These are phyloP conservation scores for Uropsilus gracilis DNA, from an alignment of 2,113 vertebrate genomes.

Conservation along the genomic window DNA sequence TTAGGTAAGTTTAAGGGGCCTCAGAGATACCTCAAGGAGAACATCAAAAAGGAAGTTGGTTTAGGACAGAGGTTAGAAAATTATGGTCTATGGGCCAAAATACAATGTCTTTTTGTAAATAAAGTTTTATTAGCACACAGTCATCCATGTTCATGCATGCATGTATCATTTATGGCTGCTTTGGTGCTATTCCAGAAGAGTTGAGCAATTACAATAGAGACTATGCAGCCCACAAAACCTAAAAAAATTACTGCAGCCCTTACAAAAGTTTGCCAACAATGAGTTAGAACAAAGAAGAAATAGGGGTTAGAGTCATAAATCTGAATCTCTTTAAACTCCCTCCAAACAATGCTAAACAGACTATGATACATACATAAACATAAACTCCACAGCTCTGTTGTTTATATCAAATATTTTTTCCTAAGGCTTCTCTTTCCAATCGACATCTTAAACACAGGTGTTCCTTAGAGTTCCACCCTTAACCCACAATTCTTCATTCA, in stretches of 20 bases:
- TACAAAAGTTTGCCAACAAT: not conserved
- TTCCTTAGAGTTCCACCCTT: not conserved
- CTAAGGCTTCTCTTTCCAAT: not conserved
- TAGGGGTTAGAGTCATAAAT: conserved; percentile 1
- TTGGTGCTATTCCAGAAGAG: not conserved
- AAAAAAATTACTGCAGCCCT: not conserved
- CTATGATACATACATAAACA: not conserved
- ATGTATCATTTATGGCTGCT: not conserved
- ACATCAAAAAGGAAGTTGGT: not conserved
- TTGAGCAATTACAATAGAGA: not conserved
- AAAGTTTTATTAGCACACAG: not conserved
- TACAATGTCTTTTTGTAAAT: not conserved
- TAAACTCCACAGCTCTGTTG: not conserved
- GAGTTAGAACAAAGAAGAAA: conserved; percentile 20
- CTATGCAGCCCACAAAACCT: not conserved
- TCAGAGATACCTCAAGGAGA: not conserved
- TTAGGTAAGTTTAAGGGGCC: not conserved
- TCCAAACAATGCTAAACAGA: not conserved
- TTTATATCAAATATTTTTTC: not conserved
- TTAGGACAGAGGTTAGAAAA: not conserved
- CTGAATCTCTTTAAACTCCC: conserved; percentile 18
- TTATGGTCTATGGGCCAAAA: not conserved
- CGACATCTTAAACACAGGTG: not conserved
- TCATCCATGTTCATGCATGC: not conserved
- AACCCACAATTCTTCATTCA: not conserved